Evolutionary conservation across 1,140 invertebrate genomes (phyloP).

Genomic region (Linepithema humile): DNA sequence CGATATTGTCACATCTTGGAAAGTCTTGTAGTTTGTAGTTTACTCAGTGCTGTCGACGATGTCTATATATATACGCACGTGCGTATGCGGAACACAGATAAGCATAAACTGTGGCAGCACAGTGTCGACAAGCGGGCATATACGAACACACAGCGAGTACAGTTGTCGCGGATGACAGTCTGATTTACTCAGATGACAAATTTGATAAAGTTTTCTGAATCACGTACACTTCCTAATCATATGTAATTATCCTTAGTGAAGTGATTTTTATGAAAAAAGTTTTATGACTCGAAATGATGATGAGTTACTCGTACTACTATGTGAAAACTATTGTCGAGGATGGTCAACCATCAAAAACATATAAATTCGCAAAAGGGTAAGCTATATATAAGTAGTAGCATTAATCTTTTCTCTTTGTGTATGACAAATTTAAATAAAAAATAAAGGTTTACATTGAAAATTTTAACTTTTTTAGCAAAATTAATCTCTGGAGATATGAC

Average conservation of each 20-base stretch:
- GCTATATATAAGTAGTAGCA: slow-evolving; percentile 21
- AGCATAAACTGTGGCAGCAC: slow-evolving; percentile 42
- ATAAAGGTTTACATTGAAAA: too few relatives aligned
- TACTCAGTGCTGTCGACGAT: background rate
- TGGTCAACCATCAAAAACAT: slow-evolving; percentile 61
- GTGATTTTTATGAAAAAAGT: too few relatives aligned
- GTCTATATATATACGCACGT: slow-evolving; percentile 30
- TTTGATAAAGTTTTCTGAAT: too few relatives aligned
- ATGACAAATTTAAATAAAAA: too few relatives aligned
- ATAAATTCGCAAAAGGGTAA: slow-evolving; percentile 78
- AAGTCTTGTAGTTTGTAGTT: slow-evolving; percentile 15
- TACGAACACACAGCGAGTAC: slow-evolving; percentile 34
- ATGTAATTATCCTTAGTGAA: too few relatives aligned
- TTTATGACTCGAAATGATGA: slow-evolving; percentile 54
- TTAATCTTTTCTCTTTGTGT: too few relatives aligned
- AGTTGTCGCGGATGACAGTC: slow-evolving; percentile 37
- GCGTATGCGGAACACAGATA: slow-evolving; percentile 46
- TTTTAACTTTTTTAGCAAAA: too few relatives aligned
- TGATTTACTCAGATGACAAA: slow-evolving; percentile 24
- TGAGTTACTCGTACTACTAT: slow-evolving; percentile 78
- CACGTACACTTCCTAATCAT: too few relatives aligned
- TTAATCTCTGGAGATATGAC: too few relatives aligned
- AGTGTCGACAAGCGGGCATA: slow-evolving; percentile 30
- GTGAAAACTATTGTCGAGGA: slow-evolving; percentile 69
- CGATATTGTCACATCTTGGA: slow-evolving; percentile 37